Conservation (phyloP, 2,113 vertebrate species). For the Phoenicopterus ruber region DNA sequence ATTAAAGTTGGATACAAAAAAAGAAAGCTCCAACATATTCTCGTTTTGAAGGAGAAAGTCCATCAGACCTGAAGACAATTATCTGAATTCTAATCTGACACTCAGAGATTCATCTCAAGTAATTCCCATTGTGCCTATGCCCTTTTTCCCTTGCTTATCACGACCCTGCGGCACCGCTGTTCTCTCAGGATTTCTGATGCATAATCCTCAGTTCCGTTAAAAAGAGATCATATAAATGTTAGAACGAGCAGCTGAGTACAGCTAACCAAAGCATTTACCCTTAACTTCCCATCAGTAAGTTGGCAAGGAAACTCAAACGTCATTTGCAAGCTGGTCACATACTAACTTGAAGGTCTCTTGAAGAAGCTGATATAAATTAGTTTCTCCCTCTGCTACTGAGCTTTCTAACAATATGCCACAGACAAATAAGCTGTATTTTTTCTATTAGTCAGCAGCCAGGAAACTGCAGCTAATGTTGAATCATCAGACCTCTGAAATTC, state of each 20-base stretch:
- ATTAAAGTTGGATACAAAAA: not conserved
- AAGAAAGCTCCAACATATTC: not conserved
- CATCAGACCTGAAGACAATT: not conserved
- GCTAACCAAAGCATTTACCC: not conserved
- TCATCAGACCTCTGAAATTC: not conserved
- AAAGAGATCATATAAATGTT: not conserved
- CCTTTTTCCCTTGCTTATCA: not conserved
- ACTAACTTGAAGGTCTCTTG: not conserved
- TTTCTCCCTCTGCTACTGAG: not conserved
- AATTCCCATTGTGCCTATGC: not conserved
- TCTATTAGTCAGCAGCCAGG: not conserved
- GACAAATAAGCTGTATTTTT: not conserved
- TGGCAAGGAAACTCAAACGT: not conserved
- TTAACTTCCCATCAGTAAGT: not conserved
- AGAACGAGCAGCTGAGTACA: not conserved
- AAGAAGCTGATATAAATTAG: not conserved
- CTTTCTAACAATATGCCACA: not conserved
- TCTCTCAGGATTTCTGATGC: not conserved
- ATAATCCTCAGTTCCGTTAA: not conserved
- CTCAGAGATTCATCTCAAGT: not conserved
- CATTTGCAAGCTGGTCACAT: not conserved
- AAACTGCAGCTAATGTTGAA: not conserved
- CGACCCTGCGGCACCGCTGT: rapidly evolving
- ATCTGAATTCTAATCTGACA: not conserved
- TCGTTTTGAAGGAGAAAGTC: not conserved